Percentiles rank a stretch among this genome's conserved stretches.
phyloP scores from a whole-genome alignment of 2,113 vertebrate genomes.

The Cavia aperea region DNA sequence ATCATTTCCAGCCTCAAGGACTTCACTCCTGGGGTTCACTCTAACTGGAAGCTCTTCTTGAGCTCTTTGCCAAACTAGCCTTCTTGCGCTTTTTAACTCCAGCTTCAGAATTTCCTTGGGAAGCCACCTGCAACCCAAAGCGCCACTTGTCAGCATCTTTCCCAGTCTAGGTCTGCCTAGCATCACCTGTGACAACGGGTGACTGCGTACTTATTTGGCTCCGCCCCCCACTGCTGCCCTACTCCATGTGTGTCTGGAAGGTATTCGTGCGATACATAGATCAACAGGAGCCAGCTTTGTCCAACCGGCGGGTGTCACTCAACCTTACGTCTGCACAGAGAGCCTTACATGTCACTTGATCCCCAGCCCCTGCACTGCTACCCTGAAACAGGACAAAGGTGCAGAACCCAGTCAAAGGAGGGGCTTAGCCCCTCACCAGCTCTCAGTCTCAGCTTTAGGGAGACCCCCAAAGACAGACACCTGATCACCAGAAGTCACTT shows the following conservation, averaged over 20 bases:
- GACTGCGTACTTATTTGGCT: neutral
- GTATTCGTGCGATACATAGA: neutral
- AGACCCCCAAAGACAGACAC: neutral
- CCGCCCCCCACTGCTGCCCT: accelerated
- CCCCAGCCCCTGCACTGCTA: neutral
- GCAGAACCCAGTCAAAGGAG: neutral
- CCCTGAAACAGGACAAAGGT: too few species aligned
- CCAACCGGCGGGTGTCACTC: neutral
- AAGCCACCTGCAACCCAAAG: neutral
- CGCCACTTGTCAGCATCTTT: neutral
- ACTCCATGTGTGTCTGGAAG: accelerated
- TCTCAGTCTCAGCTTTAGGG: neutral
- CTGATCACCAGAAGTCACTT: neutral
- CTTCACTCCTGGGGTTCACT: neutral
- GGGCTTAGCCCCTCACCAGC: neutral
- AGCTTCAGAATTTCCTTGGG: neutral
- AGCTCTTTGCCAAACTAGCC: neutral
- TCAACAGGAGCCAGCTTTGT: neutral
- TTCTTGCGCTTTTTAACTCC: neutral
- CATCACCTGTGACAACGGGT: neutral
- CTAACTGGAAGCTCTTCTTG: neutral
- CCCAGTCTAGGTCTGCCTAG: accelerated
- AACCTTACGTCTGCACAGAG: neutral
- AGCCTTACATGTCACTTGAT: neutral
- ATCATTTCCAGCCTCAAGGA: neutral